These are phyloP conservation scores for Darevskia mixta DNA, from an alignment of 2,797 vertebrate genomes.

Conservation along the genomic window DNA sequence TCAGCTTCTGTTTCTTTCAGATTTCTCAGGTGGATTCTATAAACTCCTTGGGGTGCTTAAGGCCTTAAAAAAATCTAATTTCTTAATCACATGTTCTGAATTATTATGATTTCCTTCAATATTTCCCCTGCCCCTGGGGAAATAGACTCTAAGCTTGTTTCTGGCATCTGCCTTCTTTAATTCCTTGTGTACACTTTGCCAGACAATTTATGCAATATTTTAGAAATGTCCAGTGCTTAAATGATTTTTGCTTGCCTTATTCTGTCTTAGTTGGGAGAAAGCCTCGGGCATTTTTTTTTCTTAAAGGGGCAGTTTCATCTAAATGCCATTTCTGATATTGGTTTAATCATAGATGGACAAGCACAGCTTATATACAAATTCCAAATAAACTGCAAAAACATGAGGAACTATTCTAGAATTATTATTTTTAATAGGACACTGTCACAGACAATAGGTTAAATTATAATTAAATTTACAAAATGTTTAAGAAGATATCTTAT, in stretches of 20 bases:
- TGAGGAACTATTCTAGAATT: background rate
- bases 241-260: conserved; percentile 46
- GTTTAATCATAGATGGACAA: background rate
- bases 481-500: background rate
- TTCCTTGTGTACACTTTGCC: conserved; percentile 44
- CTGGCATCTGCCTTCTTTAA: conserved; percentile 62
- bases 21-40: conserved; percentile 48
- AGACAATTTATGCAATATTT: conserved; percentile 55
- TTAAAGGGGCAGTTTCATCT: background rate
- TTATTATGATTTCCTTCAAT: conserved; percentile 67
- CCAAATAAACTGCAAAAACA: background rate
- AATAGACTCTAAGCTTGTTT: conserved; percentile 68
- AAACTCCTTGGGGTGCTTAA: conserved; percentile 33
- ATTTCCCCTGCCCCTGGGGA: conserved; percentile 59
- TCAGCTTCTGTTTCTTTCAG: conserved; percentile 27
- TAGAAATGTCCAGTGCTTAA: conserved; percentile 48
- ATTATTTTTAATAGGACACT: background rate
- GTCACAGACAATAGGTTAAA: background rate
- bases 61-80: conserved; percentile 43
- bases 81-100: conserved; percentile 60
- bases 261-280: conserved; percentile 37
- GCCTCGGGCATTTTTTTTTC: background rate
- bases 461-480: background rate
- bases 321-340: background rate
- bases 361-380: background rate